Conservation (phyloP, 2,888 invertebrate species). For the Caenorhabditis sinica region DNA sequence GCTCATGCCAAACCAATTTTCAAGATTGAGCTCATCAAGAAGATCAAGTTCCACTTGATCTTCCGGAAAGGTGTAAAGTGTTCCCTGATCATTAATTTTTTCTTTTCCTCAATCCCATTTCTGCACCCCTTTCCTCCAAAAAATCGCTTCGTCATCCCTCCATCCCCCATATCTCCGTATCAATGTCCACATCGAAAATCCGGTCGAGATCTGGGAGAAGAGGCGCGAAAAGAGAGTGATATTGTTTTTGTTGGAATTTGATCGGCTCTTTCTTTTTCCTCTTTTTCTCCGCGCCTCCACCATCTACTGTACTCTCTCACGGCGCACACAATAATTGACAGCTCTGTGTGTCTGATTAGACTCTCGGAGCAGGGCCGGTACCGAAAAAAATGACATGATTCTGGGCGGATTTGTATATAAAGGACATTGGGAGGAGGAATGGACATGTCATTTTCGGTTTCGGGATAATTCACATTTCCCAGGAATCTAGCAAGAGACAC, state of each 20-base stretch:
- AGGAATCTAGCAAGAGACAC: too few species aligned
- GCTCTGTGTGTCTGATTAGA: slow-evolving; percentile 21
- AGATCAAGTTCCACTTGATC: slow-evolving; percentile 24
- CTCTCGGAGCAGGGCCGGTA: slow-evolving; percentile 15
- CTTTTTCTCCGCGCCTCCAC: slow-evolving; percentile 14
- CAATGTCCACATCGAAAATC: background rate
- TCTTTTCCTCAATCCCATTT: background rate
- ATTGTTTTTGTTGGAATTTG: slow-evolving; percentile 58
- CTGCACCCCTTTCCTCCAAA: background rate
- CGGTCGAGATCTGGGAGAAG: background rate
- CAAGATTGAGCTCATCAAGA: background rate
- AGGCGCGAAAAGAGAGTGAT: background rate
- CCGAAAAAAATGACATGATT: slow-evolving; percentile 57
- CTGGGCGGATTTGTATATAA: slow-evolving; percentile 38
- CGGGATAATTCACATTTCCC: background rate
- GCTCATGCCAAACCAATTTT: too few species aligned
- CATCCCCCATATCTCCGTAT: background rate
- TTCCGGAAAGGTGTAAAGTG: background rate
- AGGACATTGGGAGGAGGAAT: background rate
- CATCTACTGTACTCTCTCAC: background rate
- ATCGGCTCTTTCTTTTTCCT: slow-evolving; percentile 17
- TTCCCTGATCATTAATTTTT: slow-evolving; percentile 17
- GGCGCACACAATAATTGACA: slow-evolving; percentile 41
- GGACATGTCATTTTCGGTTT: slow-evolving; percentile 36
- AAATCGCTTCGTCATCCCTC: background rate